Conservation (phyloP, 2,888 invertebrate species). For the Alentia gelatinosa region DNA sequence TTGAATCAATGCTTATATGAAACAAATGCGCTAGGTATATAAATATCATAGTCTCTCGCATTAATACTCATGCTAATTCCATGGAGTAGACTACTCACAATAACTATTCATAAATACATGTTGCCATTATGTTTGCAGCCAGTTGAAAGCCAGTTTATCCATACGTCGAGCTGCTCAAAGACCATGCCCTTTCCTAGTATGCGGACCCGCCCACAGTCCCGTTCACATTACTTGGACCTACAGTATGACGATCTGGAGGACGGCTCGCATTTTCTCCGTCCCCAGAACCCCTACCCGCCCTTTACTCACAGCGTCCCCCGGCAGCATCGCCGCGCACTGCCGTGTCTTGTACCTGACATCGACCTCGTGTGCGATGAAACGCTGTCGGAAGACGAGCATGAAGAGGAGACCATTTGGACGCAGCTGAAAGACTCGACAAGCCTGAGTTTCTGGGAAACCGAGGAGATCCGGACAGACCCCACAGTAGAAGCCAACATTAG, state of each 20-base stretch:
- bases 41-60: no score
- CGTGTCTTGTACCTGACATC: not conserved
- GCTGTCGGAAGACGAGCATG: not conserved
- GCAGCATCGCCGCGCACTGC: not conserved
- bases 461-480: not conserved
- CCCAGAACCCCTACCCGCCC: not conserved
- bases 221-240: no score
- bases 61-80: no score
- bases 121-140: no score
- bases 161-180: no score
- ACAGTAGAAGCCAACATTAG: not conserved
- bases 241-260: not conserved
- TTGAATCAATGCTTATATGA: no score
- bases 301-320: not conserved
- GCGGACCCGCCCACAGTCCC: not conserved
- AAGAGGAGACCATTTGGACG: not conserved
- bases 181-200: not conserved
- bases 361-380: conserved; percentile 6
- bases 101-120: no score
- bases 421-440: not conserved
- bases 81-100: no score
- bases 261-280: not conserved
- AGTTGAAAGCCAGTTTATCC: no score
- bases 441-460: not conserved
- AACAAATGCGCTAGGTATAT: no score